phyloP scores from a whole-genome alignment of 2,888 invertebrate genomes.

The Yponomeuta evonymella region DNA sequence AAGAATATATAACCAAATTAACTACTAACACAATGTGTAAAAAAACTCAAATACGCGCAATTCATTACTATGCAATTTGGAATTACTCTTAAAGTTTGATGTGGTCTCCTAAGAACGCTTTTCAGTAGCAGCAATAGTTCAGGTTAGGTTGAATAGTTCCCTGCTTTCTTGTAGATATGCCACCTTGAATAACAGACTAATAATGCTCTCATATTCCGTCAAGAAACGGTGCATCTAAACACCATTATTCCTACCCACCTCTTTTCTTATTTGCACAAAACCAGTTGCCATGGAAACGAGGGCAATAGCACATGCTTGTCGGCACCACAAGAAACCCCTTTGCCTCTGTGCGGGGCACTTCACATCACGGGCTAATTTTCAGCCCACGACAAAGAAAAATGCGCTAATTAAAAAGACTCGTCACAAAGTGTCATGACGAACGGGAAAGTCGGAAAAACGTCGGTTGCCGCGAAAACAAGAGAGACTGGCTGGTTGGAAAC shows the following conservation, averaged over 20 bases:
- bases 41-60: no score
- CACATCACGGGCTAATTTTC: slow-evolving; percentile 66
- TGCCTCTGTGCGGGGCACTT: slow-evolving; percentile 25
- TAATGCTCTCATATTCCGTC: no score
- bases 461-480: not conserved
- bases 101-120: no score
- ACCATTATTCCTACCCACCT: not conserved
- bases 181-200: no score
- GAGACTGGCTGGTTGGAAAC: not conserved
- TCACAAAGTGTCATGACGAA: slow-evolving; percentile 63
- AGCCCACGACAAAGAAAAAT: slow-evolving; percentile 63
- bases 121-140: no score
- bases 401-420: slow-evolving; percentile 73
- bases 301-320: slow-evolving; percentile 7
- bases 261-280: not conserved
- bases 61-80: no score
- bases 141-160: no score
- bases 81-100: no score
- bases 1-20: not conserved
- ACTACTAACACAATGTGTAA: not conserved
- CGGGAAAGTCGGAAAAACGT: slow-evolving; percentile 26
- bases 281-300: slow-evolving; percentile 13
- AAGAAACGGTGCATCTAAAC: not conserved
- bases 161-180: no score
- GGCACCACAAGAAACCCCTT: slow-evolving; percentile 10